These are phyloP conservation scores for Hydrophis major DNA, from an alignment of 2,797 vertebrate genomes.

Conservation along the genomic window DNA sequence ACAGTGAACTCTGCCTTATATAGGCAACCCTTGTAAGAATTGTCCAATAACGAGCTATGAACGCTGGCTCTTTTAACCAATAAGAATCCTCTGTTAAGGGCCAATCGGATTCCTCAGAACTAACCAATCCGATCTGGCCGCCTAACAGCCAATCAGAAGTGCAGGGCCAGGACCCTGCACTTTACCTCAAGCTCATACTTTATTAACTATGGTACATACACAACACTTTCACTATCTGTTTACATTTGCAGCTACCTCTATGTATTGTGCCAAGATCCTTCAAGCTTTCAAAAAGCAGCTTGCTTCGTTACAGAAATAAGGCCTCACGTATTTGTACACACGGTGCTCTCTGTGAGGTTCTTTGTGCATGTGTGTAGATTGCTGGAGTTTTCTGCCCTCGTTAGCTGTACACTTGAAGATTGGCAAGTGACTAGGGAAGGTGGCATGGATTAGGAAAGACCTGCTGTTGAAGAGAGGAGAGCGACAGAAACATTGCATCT, in stretches of 20 bases:
- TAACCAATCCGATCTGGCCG: too few relatives aligned
- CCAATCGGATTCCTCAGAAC: too few relatives aligned
- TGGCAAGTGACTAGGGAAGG: background rate
- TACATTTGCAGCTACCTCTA: slow-evolving; percentile 79
- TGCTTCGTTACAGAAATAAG: slow-evolving; percentile 58
- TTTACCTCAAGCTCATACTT: too few relatives aligned
- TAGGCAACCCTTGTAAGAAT: too few relatives aligned
- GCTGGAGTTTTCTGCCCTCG: background rate
- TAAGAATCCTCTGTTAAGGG: too few relatives aligned
- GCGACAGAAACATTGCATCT: background rate
- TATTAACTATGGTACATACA: too few relatives aligned
- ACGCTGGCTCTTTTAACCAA: too few relatives aligned
- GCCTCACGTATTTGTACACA: slow-evolving; percentile 45
- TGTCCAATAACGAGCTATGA: too few relatives aligned
- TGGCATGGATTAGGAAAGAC: background rate
- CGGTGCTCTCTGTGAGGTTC: slow-evolving; percentile 50
- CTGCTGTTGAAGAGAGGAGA: background rate
- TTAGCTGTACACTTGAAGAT: background rate
- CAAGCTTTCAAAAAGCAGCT: slow-evolving; percentile 74
- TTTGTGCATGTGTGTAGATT: background rate
- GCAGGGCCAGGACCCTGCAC: too few relatives aligned
- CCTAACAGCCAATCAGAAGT: too few relatives aligned
- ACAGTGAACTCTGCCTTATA: too few relatives aligned
- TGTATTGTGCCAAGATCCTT: slow-evolving; percentile 78
- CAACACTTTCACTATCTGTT: slow-evolving; percentile 76